Evolutionary conservation across 2,797 vertebrate genomes (phyloP).

Genomic region (Hypotaenidia philippensis): DNA sequence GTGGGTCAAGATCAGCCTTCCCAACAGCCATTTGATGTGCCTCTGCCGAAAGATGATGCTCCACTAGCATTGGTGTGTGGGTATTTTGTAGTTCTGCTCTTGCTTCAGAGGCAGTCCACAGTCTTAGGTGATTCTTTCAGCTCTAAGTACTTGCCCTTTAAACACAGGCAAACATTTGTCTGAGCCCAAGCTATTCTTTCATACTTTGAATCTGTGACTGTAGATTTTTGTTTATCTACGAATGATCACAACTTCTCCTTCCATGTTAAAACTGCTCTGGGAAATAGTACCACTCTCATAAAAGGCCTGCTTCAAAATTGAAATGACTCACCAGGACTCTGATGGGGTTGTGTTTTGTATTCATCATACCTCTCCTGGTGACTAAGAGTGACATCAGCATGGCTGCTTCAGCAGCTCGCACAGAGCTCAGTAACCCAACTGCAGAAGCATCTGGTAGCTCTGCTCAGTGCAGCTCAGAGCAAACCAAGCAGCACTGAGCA

Average conservation of each 20-base stretch:
- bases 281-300: background rate
- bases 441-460: background rate
- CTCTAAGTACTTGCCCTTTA: background rate
- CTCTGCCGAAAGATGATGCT: background rate
- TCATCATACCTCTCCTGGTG: background rate
- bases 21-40: background rate
- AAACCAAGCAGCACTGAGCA: background rate
- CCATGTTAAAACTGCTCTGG: background rate
- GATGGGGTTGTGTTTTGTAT: background rate
- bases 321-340: background rate
- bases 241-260: background rate
- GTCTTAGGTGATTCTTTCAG: background rate
- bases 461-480: background rate
- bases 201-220: background rate
- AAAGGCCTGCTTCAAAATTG: background rate
- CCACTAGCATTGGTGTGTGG: background rate
- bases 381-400: background rate
- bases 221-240: background rate
- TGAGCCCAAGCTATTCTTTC: background rate
- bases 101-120: background rate
- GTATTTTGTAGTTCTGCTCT: background rate
- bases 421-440: background rate
- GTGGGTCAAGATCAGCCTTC: conserved; percentile 53
- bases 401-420: background rate
- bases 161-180: background rate